phyloP scores from a whole-genome alignment of 2,888 invertebrate genomes.

The Desoria tigrina region DNA sequence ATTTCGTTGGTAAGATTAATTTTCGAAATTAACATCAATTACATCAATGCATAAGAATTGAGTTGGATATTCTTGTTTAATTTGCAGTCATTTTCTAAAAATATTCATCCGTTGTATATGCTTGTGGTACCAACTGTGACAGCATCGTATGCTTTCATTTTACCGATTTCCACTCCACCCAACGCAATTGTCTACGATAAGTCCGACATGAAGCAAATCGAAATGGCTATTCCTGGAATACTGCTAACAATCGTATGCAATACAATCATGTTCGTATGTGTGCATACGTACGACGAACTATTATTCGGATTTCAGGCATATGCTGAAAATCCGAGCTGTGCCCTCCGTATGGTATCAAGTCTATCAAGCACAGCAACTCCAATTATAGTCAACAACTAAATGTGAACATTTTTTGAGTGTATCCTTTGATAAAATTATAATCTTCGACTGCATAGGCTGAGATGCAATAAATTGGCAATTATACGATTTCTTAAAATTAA shows the following conservation, averaged over 20 bases:
- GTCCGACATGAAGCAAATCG: conserved; percentile 39
- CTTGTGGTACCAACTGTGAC: conserved; percentile 33
- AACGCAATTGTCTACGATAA: conserved; percentile 44
- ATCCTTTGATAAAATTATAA: too few species aligned
- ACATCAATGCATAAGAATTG: neutral
- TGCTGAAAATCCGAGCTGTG: conserved; percentile 19
- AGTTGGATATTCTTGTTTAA: neutral
- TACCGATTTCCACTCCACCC: conserved; percentile 37
- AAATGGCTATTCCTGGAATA: conserved; percentile 40
- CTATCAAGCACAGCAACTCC: too few species aligned
- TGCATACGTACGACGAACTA: conserved; percentile 6
- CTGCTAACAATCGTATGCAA: conserved; percentile 30
- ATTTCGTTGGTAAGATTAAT: conserved; percentile 23
- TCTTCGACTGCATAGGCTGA: too few species aligned
- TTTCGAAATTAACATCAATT: neutral
- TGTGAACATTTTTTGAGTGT: too few species aligned
- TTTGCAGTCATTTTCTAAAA: conserved; percentile 28
- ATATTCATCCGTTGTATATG: conserved; percentile 38
- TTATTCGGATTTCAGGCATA: conserved; percentile 28
- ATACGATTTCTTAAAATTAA: too few species aligned
- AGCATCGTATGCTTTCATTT: conserved; percentile 35
- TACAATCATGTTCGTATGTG: conserved; percentile 19
- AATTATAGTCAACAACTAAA: too few species aligned
- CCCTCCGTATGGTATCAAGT: too few species aligned
- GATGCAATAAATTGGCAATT: too few species aligned